Percentiles rank a stretch among this genome's conserved stretches.
Conservation (phyloP, 2,113 vertebrate species). For the Varanus komodoensis region DNA sequence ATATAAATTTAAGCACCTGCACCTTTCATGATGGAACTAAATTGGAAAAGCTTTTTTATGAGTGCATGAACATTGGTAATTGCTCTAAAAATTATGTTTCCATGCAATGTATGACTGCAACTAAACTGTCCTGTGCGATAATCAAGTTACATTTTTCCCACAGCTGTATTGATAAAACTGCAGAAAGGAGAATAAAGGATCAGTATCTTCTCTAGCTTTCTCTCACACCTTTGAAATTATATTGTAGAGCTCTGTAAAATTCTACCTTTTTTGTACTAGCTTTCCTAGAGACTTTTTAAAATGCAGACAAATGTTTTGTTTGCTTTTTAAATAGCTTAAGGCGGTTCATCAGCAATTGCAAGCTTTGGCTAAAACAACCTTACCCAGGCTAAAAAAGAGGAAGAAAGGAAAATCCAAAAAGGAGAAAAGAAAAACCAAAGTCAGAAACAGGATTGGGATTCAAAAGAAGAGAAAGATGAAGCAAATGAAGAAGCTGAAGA, state of each 20-base stretch:
- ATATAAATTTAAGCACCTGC: not conserved
- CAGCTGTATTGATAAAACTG: no score
- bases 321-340: constrained; percentile 78
- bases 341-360: constrained; percentile 84
- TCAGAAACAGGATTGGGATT: constrained; percentile 63
- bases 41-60: not conserved
- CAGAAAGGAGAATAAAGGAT: not conserved
- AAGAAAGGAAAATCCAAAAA: constrained; percentile 78
- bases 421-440: constrained; percentile 72
- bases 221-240: not conserved
- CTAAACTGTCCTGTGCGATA: not conserved
- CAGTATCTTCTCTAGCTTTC: not conserved
- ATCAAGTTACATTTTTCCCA: not conserved
- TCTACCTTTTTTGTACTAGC: not conserved
- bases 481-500: constrained; percentile 70
- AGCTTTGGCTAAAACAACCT: constrained; percentile 78
- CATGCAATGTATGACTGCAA: not conserved
- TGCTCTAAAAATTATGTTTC: not conserved
- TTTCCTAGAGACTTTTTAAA: not conserved
- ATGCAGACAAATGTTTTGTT: not conserved
- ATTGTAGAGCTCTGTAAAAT: not conserved
- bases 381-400: constrained; percentile 78
- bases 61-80: not conserved
- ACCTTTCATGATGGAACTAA: not conserved
- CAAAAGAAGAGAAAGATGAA: constrained; percentile 72